These are phyloP conservation scores for Acleris laterana DNA, from an alignment of 2,888 invertebrate species.

Conservation along the genomic window DNA sequence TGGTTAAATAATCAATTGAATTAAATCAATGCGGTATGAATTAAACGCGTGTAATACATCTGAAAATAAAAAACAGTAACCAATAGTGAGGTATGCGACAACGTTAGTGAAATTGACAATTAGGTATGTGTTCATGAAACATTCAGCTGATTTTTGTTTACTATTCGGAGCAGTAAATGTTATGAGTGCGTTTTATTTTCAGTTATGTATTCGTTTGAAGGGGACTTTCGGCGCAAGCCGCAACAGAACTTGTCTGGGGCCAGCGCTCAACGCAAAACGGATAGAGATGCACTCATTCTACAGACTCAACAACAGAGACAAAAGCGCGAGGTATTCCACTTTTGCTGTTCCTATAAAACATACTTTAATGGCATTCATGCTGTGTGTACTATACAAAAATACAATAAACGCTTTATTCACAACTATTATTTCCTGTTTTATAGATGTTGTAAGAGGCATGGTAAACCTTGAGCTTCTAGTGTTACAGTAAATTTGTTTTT, in stretches of 20 bases:
- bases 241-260: constrained; percentile 95
- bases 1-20: constrained; percentile 19
- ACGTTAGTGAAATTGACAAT: constrained; percentile 35
- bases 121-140: constrained; percentile 43
- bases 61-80: constrained; percentile 10
- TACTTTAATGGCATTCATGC: too few relatives aligned
- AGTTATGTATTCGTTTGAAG: constrained; percentile 92
- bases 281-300: constrained; percentile 88
- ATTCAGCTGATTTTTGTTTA: constrained; percentile 72
- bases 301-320: constrained; percentile 93
- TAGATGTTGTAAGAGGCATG: too few relatives aligned
- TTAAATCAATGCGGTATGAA: constrained; percentile 29
- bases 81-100: constrained; percentile 30
- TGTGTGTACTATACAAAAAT: too few relatives aligned
- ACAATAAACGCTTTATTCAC: neutral
- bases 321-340: constrained; percentile 90
- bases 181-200: constrained; percentile 41
- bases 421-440: neutral
- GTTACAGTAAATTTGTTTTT: constrained; percentile 50
- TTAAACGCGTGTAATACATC: constrained; percentile 8
- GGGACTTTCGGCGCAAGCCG: constrained; percentile 93
- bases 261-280: constrained; percentile 88
- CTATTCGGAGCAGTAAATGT: constrained; percentile 41
- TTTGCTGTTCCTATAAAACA: neutral
- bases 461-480: neutral